These are phyloP conservation scores for Meda fulgida DNA, from an alignment of 2,797 vertebrate genomes.

Conservation along the genomic window DNA sequence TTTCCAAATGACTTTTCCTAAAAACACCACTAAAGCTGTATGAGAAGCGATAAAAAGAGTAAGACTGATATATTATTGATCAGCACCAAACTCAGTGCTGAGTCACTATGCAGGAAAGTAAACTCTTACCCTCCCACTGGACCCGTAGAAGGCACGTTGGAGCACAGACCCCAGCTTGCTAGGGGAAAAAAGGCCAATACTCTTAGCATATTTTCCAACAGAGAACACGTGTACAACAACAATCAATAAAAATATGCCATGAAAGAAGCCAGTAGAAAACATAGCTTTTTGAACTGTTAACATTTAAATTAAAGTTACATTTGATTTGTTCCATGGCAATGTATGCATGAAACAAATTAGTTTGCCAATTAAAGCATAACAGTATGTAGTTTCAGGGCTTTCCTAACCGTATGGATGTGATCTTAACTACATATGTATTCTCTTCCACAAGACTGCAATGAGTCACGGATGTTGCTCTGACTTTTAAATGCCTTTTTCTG, in stretches of 20 bases:
- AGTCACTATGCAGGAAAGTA: background rate
- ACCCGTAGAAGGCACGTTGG: conserved; percentile 85
- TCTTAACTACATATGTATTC: background rate
- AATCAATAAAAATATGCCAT: background rate
- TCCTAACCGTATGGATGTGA: background rate
- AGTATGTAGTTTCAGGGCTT: conserved; percentile 7
- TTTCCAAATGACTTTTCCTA: background rate
- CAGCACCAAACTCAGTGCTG: background rate
- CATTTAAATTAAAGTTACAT: background rate
- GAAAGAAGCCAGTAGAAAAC: background rate
- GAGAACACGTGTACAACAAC: background rate
- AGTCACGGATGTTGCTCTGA: background rate
- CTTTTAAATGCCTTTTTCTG: background rate
- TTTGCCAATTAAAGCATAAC: background rate
- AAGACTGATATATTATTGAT: background rate
- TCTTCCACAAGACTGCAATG: conserved; percentile 3
- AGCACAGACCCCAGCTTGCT: conserved; percentile 87
- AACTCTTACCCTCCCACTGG: conserved; percentile 80
- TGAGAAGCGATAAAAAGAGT: background rate
- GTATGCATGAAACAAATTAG: background rate
- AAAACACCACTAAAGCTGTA: background rate
- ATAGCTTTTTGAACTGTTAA: background rate
- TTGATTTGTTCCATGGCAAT: background rate
- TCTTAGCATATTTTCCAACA: conserved; percentile 32
- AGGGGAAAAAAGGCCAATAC: conserved; percentile 55